These are phyloP conservation scores for Acleris emargana DNA, from an alignment of 2,888 invertebrate species.

Conservation along the genomic window DNA sequence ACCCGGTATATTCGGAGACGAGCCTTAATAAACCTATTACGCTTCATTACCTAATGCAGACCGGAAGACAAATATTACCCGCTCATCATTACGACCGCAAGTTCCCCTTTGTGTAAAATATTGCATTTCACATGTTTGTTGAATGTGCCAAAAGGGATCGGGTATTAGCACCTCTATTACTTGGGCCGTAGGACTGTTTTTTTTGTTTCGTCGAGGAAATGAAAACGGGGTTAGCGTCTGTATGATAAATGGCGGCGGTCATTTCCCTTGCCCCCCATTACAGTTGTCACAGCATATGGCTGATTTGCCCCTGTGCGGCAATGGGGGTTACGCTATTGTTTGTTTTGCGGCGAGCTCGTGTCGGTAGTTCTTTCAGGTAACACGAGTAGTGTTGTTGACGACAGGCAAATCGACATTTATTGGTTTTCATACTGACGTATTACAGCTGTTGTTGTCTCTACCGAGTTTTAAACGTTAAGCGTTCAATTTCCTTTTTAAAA, in stretches of 20 bases:
- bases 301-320: constrained; percentile 56
- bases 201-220: constrained; percentile 63
- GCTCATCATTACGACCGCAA: constrained; percentile 78
- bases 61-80: constrained; percentile 77
- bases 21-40: constrained; percentile 78
- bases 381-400: constrained; percentile 6
- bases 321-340: constrained; percentile 59
- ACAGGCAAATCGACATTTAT: constrained; percentile 18
- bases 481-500: too few relatives aligned
- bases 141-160: constrained; percentile 49
- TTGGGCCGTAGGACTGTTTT: constrained; percentile 52
- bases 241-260: constrained; percentile 73
- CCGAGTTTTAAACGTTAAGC: too few relatives aligned
- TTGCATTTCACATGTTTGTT: constrained; percentile 66
- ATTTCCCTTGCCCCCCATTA: constrained; percentile 66
- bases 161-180: constrained; percentile 66
- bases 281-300: constrained; percentile 74
- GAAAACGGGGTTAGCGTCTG: constrained; percentile 66
- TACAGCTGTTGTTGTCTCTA: too few relatives aligned
- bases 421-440: constrained; percentile 4
- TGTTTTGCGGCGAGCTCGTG: constrained; percentile 53
- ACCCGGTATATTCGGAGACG: constrained; percentile 58
- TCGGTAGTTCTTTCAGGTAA: constrained; percentile 19
- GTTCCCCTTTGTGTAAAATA: constrained; percentile 70
- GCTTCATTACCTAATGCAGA: constrained; percentile 77